Evolutionary conservation across 1,140 invertebrate species (phyloP).

Genomic region (Melanaphis sacchari): DNA sequence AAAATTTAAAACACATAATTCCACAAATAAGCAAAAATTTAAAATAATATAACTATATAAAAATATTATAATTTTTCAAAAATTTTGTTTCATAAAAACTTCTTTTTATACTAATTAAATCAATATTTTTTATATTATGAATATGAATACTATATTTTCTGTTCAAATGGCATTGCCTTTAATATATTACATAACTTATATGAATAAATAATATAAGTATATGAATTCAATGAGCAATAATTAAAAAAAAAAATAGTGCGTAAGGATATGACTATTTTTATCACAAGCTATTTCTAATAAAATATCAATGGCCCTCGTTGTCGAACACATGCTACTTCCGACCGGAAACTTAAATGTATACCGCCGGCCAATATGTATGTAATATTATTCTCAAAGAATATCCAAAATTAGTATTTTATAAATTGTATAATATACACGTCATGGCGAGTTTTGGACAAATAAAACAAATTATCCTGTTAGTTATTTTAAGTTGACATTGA

Average conservation of each 20-base stretch:
- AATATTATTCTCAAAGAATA: neutral
- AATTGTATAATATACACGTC: neutral
- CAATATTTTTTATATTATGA: neutral
- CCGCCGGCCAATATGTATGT: neutral
- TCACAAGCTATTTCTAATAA: neutral
- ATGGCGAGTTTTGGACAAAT: neutral
- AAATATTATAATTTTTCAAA: no score
- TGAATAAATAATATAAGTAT: neutral
- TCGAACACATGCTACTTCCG: slow-evolving; percentile 9
- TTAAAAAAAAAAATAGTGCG: neutral
- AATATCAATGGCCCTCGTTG: neutral
- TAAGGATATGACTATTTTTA: slow-evolving; percentile 20
- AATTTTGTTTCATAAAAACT: no score
- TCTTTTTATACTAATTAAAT: neutral
- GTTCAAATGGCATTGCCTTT: no score
- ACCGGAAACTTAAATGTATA: slow-evolving; percentile 19
- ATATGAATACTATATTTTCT: neutral
- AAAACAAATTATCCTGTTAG: neutral
- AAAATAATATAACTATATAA: no score
- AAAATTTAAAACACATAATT: no score
- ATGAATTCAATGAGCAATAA: neutral
- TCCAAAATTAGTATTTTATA: neutral
- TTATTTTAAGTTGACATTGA: neutral
- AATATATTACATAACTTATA: neutral
- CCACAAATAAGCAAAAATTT: no score